Conservation (phyloP, 2,888 invertebrate species). For the Diarsia mendica region DNA sequence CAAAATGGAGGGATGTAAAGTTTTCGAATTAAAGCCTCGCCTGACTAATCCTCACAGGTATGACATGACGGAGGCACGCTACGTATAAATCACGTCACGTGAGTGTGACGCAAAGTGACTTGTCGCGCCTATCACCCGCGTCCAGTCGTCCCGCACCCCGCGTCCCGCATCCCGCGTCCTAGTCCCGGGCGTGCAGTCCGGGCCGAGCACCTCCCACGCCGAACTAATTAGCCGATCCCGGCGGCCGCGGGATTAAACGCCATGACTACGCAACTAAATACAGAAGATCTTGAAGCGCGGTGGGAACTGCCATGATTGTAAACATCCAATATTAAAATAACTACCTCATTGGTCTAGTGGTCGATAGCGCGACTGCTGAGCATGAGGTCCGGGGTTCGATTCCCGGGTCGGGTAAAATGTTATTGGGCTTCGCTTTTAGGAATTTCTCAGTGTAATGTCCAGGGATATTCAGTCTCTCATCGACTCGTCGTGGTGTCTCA, state of each 20-base stretch:
- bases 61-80: background rate
- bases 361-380: no score
- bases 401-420: no score
- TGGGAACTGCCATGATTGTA: background rate
- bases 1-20: slow-evolving; percentile 12
- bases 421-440: no score
- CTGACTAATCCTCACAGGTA: slow-evolving; percentile 15
- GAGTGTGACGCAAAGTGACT: slow-evolving; percentile 5
- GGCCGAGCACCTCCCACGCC: slow-evolving; percentile 2
- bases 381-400: no score
- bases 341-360: no score
- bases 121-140: slow-evolving; percentile 24
- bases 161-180: background rate
- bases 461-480: background rate
- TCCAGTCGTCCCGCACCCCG: slow-evolving; percentile 1
- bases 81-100: slow-evolving; percentile 17
- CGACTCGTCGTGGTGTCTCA: background rate
- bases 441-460: background rate
- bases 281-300: slow-evolving; percentile 18
- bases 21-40: slow-evolving; percentile 36
- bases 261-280: slow-evolving; percentile 9
- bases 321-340: background rate
- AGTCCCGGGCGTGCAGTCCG: slow-evolving; percentile 6
- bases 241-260: slow-evolving; percentile 21
- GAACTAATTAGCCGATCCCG: slow-evolving; percentile 37